Conservation (phyloP, 2,113 vertebrate species). For the Podarcis muralis region DNA sequence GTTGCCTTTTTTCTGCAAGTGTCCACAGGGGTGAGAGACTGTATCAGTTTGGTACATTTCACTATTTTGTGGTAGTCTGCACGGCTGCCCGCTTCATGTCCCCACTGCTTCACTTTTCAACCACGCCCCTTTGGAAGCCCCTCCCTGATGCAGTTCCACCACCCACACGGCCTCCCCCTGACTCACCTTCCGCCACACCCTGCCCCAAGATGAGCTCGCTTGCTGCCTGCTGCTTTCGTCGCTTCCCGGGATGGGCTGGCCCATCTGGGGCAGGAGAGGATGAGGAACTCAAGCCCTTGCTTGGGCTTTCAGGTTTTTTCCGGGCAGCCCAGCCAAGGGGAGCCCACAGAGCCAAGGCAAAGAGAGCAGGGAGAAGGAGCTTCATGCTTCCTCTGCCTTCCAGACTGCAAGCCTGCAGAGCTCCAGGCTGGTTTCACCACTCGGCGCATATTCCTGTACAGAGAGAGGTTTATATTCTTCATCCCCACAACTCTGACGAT, state of each 20-base stretch:
- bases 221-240: not conserved
- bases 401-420: not conserved
- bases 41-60: not conserved
- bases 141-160: not conserved
- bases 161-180: not conserved
- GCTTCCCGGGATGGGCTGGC: not conserved
- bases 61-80: not conserved
- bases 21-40: not conserved
- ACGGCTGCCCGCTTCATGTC: not conserved
- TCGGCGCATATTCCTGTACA: not conserved
- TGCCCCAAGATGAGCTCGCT: not conserved
- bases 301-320: not conserved
- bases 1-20: not conserved
- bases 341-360: not conserved
- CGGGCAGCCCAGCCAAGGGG: not conserved
- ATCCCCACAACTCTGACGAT: not conserved
- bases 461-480: conserved; percentile 28
- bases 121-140: not conserved
- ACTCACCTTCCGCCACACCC: conserved; percentile 32
- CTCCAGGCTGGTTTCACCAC: not conserved
- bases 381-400: not conserved
- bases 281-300: not conserved
- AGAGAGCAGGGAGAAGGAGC: not conserved
- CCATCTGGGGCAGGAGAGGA: not conserved
- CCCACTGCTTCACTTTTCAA: not conserved